Evolutionary conservation across 2,888 invertebrate species (phyloP).

Genomic region (Dexiosoma caninum): DNA sequence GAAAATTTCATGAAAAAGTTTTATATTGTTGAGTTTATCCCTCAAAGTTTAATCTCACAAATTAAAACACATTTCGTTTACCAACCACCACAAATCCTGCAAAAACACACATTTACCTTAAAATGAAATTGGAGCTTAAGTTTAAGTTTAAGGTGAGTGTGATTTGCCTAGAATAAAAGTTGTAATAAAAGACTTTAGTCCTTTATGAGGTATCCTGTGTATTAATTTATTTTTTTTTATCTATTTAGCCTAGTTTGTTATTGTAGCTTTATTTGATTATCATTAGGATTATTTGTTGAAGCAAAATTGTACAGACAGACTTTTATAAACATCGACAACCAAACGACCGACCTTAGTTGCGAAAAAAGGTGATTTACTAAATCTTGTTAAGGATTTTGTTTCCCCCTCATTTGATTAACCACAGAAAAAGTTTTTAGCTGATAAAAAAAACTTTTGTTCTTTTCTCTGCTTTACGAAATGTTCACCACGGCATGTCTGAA

Average conservation of each 20-base stretch:
- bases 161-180: neutral
- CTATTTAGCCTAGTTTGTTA: slow-evolving; percentile 36
- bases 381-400: slow-evolving; percentile 36
- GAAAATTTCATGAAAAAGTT: neutral
- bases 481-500: slow-evolving; percentile 7
- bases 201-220: neutral
- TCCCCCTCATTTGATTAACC: slow-evolving; percentile 47
- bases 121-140: slow-evolving; percentile 24
- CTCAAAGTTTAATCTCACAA: slow-evolving; percentile 52
- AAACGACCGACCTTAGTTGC: neutral
- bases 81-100: neutral
- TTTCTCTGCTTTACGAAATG: neutral
- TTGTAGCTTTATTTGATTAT: slow-evolving; percentile 60
- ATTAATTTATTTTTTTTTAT: too few relatives aligned
- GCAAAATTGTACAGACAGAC: slow-evolving; percentile 12
- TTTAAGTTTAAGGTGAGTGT: neutral
- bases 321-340: neutral
- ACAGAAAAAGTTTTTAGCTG: slow-evolving; percentile 22
- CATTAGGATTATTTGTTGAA: slow-evolving; percentile 57
- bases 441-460: neutral
- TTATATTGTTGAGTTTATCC: neutral
- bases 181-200: slow-evolving; percentile 9
- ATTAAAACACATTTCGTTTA: slow-evolving; percentile 48
- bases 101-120: neutral
- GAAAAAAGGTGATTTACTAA: slow-evolving; percentile 28